Base-by-base conservation (phyloP, 2,113 vertebrate genomes). In the Junco hyemalis region DNA sequence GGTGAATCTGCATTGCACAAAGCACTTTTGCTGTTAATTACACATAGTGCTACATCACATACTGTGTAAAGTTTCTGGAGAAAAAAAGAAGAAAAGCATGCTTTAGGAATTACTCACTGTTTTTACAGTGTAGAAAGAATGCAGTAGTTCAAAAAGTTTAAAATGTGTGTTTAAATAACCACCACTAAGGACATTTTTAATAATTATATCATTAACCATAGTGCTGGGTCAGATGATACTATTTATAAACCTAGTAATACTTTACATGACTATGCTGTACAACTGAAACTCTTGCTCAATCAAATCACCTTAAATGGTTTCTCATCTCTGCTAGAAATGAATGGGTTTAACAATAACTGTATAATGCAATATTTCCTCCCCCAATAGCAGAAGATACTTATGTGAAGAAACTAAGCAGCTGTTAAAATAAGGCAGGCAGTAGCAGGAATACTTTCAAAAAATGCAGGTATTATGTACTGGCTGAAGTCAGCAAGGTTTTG, bases 21-120 rank as follows among this genome's bases (percentile, higher is more conserved):
- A 86, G 99, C 99, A 98, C 99, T 99, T 98, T 99, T 99, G 97
- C 99, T 99, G 92, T 99, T 99, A 92, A 99, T 99, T 81, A 99
- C 99, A 78, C 99, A 99, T 15, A 99, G 98, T 38, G 99, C 99
- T 71, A 99, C 98, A 70, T 99, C 99, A 96, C 99, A 99, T n/a
- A 99, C 99, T 33, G 99, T 99, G 70, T 99, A 99, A 85, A 99
- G 98, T 98, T 99, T 99, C 99, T 99, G 97, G 45, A 88, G 36
- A 4, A 17, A 26, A 64, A 94, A 86, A 80, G 79, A 60, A 92
- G 7, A 54, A 63, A 93, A 90, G 3, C 17, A 69, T 44, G 54
- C 18, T 71, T 95, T 89, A 81, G 38, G n/a, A 83, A 69, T 88
- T 69, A 33, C 26, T 91, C 63, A 23, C 21, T 11, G 12, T 12